Conservation (phyloP, 2,113 vertebrate species). For the Odontophorus gujanensis region DNA sequence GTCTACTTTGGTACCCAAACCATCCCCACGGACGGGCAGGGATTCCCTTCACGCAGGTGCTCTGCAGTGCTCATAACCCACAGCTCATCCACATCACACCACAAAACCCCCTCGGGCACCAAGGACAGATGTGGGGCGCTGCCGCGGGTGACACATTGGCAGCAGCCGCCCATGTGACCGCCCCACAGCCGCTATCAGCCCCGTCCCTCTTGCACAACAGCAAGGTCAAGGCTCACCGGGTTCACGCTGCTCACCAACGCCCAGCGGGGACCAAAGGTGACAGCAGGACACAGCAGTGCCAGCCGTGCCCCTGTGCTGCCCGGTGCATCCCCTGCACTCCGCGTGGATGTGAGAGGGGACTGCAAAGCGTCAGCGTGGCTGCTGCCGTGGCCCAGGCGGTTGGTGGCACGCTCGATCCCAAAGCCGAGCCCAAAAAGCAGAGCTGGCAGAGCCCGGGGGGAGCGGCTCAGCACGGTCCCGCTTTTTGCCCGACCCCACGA, state of each 20-base stretch:
- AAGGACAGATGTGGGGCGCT: background rate
- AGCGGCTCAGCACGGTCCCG: background rate
- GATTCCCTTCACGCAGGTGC: background rate
- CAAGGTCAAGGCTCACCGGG: background rate
- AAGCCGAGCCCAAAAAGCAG: background rate
- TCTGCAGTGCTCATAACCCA: rapidly evolving
- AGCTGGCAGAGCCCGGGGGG: background rate
- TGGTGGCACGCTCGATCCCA: background rate
- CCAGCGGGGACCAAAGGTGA: background rate
- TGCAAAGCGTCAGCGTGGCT: too few relatives aligned
- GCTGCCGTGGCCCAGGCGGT: rapidly evolving
- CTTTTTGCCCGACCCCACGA: background rate
- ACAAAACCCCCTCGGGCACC: background rate
- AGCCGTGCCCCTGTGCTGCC: background rate
- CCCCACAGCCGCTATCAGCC: background rate
- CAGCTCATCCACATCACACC: background rate
- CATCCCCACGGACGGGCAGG: background rate
- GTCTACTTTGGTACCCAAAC: background rate
- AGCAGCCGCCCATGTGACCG: background rate
- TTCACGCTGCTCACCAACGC: background rate
- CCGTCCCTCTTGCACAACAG: background rate
- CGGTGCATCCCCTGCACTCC: background rate
- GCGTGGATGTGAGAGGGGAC: background rate
- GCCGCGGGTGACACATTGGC: rapidly evolving
- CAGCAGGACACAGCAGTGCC: rapidly evolving